Evolutionary conservation across 1,140 invertebrate genomes (phyloP), one percentile per base, ranked within the genome.

Genomic region (Tribolium madens): DNA sequence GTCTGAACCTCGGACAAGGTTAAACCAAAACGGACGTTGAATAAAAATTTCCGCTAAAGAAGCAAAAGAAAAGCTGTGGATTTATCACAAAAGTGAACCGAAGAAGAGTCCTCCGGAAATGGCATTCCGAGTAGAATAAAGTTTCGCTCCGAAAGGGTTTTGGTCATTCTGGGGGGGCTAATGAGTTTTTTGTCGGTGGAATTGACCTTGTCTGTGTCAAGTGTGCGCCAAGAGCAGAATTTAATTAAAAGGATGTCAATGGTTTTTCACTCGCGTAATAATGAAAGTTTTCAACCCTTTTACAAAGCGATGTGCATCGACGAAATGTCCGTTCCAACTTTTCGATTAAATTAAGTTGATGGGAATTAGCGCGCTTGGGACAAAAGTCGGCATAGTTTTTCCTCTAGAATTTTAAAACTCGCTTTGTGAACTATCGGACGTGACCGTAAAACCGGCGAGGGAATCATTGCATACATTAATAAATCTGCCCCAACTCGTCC

Each of bases 161-260:
- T n/a, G 57, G 57, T 33, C 57, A 64, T 64, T 42, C 57, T 64
- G 57, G 57, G 21, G 6, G 57, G 57, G 57, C 21, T 64, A 64
- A 64, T 64, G 57, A 64, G 57, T 64, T 64, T 64, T 64, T 64
- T 64, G 57, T 64, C 21, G 57, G 26, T 17, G 31, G 60, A 71
- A 76, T 76, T 76, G 73, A 64, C 73, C 64, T 75, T 75, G 73
- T 42, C 33, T 7, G 46, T 48, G 73, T 75, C 73, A 75, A 75
- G 73, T 75, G 36, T 17, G 57, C 64, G 53, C 57, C 64, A 68
- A 64, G 60, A 64, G 73, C 64, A 64, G 53, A 64, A 64, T 75
- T 75, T 75, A 75, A 75, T 75, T 75, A 75, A 75, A 75, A 75
- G 73, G 73, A 75, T 64, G 57, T 75, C 73, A 68, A 75, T 64